A percentile compares a stretch with the other conserved stretches of the same genome.
phyloP scores from a whole-genome alignment of 2,888 invertebrate species.

The Itoplectis maculator region DNA sequence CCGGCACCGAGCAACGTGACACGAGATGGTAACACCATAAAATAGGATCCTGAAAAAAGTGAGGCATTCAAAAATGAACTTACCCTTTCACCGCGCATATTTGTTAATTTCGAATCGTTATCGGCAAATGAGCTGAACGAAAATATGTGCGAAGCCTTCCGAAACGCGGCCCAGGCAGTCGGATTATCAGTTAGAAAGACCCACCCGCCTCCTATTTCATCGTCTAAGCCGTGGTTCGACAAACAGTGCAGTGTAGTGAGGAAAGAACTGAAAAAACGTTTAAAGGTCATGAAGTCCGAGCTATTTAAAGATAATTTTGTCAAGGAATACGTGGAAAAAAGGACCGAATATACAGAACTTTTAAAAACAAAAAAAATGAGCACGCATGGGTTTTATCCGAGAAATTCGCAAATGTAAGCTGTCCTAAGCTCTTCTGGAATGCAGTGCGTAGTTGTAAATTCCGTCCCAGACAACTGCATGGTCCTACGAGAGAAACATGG shows the following conservation, averaged over 20 bases:
- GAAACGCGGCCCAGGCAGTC: background rate
- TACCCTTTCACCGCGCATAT: background rate
- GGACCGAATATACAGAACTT: background rate
- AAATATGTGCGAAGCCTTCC: slow-evolving; percentile 2
- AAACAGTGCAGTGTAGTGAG: slow-evolving; percentile 5
- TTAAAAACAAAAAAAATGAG: slow-evolving; percentile 1
- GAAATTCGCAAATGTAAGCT: slow-evolving; percentile 17
- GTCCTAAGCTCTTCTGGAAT: slow-evolving; percentile 14
- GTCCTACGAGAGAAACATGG: slow-evolving; percentile 6
- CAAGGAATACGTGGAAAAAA: background rate
- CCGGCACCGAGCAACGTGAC: background rate
- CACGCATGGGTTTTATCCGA: background rate
- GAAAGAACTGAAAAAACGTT: background rate
- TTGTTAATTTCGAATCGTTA: background rate
- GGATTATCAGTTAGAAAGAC: background rate
- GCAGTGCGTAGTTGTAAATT: background rate
- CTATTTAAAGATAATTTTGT: background rate
- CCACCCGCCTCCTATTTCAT: background rate
- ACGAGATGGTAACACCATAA: background rate
- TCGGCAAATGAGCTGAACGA: slow-evolving; percentile 1
- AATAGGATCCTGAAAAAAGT: background rate
- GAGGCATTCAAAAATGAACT: background rate
- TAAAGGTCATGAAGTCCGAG: background rate
- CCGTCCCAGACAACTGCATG: background rate
- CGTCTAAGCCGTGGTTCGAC: slow-evolving; percentile 10